Evolutionary conservation across 2,888 invertebrate genomes (phyloP), one percentile per base, ranked within the genome.

Genomic region (Neelides folsomi): DNA sequence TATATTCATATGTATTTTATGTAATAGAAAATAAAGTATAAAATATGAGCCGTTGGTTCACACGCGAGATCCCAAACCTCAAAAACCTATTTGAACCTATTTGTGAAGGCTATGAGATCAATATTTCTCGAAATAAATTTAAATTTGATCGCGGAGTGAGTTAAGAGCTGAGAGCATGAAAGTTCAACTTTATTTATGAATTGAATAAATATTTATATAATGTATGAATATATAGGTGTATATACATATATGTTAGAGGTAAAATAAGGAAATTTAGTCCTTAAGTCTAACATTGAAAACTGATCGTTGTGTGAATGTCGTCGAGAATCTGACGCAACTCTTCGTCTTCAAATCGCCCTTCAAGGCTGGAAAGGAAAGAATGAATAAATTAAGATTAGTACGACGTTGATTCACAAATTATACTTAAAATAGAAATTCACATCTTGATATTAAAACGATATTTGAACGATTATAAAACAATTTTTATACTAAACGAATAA

Each of bases 281-380:
- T 34, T 7, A 45, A 13, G 16, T 19, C 74, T 76, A 93, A 73
- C 93, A 94, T 71, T 98, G 97, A 69, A 98, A 86, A 72, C 95
- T 95, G 68, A 94, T 79, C 71, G 98, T 97, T 0, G 94, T 94
- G 72, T 95, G 93, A 69, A 98, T 93, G 69, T 98, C 97, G 69
- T 98, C 97, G 55, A 98, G 75, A 65, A 97, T 83, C 68, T 92
- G 86, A 65, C 93, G 79, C n/a, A 98, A 75, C 72, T 97, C 97
- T 69, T 97, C 97, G 71, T 98, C 97, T 72, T 95, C 94, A 73
- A 97, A 88, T 65, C 97, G 80, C 38, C 94, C 94, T 72, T 97
- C 97, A 58, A 98, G 73, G 60, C 94, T 77, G 67, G 15, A 69
- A 68, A 54, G 47, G 44, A 54, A 54, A 52, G 53, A 56, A 52